Percentiles rank a stretch among this genome's conserved stretches.
phyloP scores from a whole-genome alignment of 2,888 invertebrate species.

The Ophion costatus region DNA sequence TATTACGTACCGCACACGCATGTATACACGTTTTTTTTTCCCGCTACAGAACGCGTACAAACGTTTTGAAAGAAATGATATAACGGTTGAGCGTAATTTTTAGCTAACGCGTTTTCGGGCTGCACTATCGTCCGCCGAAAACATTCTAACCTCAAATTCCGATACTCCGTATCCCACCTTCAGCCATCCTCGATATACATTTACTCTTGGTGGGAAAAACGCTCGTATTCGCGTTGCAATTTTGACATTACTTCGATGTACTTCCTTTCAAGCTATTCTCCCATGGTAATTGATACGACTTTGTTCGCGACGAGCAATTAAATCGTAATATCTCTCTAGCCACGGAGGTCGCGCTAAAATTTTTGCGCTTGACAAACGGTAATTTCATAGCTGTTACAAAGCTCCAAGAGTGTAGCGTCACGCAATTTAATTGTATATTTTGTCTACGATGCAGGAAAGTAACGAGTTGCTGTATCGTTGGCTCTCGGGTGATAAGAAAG shows the following conservation, averaged over 20 bases:
- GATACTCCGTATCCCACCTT: neutral
- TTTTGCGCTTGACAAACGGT: neutral
- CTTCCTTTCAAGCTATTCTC: neutral
- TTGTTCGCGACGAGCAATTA: neutral
- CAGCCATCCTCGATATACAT: neutral
- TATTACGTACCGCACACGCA: slow-evolving; percentile 25
- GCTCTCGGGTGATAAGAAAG: neutral
- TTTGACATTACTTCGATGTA: neutral
- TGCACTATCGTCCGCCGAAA: slow-evolving; percentile 26
- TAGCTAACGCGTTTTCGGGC: neutral
- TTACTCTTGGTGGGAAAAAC: neutral
- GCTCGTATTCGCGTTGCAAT: neutral
- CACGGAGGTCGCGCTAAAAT: neutral
- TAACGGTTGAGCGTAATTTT: neutral
- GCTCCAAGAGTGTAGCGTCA: neutral
- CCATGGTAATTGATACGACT: neutral
- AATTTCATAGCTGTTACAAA: neutral
- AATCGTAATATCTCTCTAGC: neutral
- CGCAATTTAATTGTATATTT: neutral
- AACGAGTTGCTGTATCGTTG: neutral
- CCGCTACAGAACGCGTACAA: neutral
- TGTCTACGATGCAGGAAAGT: neutral
- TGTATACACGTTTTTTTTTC: neutral
- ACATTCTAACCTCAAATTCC: slow-evolving; percentile 53
- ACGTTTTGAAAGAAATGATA: slow-evolving; percentile 1